Base-by-base conservation (phyloP, 2,888 invertebrate genomes). In the Heteromyza rotundicornis region DNA sequence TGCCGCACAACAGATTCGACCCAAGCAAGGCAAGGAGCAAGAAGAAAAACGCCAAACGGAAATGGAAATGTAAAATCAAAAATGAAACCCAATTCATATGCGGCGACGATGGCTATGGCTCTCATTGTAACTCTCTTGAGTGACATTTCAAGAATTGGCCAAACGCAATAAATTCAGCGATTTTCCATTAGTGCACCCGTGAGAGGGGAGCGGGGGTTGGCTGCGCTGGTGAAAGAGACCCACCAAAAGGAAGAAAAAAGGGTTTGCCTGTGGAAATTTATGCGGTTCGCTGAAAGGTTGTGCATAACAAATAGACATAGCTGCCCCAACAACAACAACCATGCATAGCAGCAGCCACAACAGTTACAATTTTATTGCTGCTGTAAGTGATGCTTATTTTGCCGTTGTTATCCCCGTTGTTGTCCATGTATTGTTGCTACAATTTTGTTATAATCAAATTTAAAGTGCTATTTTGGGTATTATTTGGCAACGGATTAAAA, bases 61-160 rank as follows among this genome's bases (percentile, higher is more conserved):
- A 66, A 57, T 57, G 62, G 60, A 61, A 59, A 62, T 63, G 63
- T 49, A 65, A 52, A 49, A 60, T 44, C 55, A 58, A 57, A 64
- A 62, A 55, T 44, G 54, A 58, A 63, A 63, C 56, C 12, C 51
- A 40, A 47, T 59, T 59, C 57, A 59, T 52, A 59, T 59, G 20
- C 58, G 17, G n/a, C n/a, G n/a, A n/a, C n/a, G n/a, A n/a, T n/a
- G n/a, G n/a, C n/a, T n/a, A n/a, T n/a, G n/a, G n/a, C n/a, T n/a
- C n/a, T n/a, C n/a, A n/a, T n/a, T n/a, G n/a, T 75, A 77, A 76
- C 70, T 78, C 80, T 80, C 79, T 68, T 73, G 80, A 80, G 80
- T 79, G 77, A 77, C 79, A 80, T 80, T 80, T 72, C 71, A 66
- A 69, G 75, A 80, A 79, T 80, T 79, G 79, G 79, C 75, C 72